Evolutionary conservation across 2,888 invertebrate species (phyloP), one percentile per base, ranked within the genome.

Genomic region (Apocheima hispidaria): DNA sequence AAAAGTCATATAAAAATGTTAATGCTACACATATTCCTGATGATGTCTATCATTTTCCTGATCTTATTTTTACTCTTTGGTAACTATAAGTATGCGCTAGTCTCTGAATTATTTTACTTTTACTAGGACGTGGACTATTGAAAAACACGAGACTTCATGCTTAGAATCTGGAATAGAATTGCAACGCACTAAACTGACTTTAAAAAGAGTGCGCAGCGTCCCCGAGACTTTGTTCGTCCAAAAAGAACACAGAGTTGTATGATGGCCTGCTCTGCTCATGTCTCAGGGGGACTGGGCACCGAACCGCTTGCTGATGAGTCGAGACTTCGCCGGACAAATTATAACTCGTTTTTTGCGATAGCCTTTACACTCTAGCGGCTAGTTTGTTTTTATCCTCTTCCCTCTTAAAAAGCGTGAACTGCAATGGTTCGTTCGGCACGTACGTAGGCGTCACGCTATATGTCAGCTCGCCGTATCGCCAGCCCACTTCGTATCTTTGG

Each of bases 401-500:
- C 69, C 88, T 85, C 56, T 85, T 85, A 48, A 87, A 93, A 68
- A 96, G 85, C 77, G 94, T 94, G 79, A 96, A 96, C 83, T 94
- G 94, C 61, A 96, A 83, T 36, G 96, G 96, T 73, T 96, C 95
- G 75, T 94, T 94, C 12, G 96, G 95, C 60, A 95, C 94, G 76
- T 96, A 96, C 44, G 96, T 96, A 54, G 96, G 96, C 65, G 95
- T 95, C 57, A 96, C 95, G 82, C 95, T 95, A 82, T 96, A 96
- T 16, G 94, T 94, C 69, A 96, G 85, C 65, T 95, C 94, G 16
- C 93, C 94, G 75, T 95, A 93, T 69, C 94, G 91, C 93, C 96
- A 96, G 69, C 95, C 93, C 36, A 96, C 94, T 72, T 93, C 83
- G 85, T 96, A 96, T 82, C 95, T 95, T 68, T 95, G 93, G 83